Evolutionary conservation across 2,888 invertebrate genomes (phyloP).

Genomic region (Thalpophila matura): DNA sequence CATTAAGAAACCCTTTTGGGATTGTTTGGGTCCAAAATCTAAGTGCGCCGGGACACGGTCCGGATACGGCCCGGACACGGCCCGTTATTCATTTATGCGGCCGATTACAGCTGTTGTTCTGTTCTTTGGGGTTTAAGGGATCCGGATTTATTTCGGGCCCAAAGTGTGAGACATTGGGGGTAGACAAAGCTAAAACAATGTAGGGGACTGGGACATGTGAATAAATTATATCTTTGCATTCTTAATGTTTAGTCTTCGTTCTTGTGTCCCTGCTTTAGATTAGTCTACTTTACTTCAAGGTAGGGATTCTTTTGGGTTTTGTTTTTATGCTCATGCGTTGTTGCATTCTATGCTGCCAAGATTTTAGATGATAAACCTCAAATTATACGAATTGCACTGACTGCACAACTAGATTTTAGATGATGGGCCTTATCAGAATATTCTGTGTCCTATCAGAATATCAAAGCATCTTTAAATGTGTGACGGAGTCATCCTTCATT

Average conservation of each 20-base stretch:
- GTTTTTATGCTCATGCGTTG: not conserved
- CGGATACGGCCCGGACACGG: slow-evolving; percentile 20
- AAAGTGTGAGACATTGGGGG: slow-evolving; percentile 31
- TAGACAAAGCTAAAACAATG: slow-evolving; percentile 13
- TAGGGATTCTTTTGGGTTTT: not conserved
- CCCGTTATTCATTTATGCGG: slow-evolving; percentile 65
- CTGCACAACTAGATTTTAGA: no score
- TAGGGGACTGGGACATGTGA: slow-evolving; percentile 21
- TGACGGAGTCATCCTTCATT: no score
- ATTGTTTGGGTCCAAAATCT: slow-evolving; percentile 50
- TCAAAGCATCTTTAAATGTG: no score
- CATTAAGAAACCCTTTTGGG: slow-evolving; percentile 51
- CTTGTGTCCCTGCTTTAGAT: not conserved
- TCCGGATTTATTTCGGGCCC: slow-evolving; percentile 57
- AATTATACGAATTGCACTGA: no score
- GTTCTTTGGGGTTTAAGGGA: slow-evolving; percentile 59
- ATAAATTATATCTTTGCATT: slow-evolving; percentile 51
- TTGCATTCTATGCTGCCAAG: no score
- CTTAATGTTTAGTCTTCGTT: slow-evolving; percentile 19
- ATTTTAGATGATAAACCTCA: no score
- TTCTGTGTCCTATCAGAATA: no score
- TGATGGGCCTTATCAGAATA: no score
- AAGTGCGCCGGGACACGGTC: slow-evolving; percentile 44
- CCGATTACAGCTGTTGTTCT: slow-evolving; percentile 64
- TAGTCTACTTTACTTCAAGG: not conserved